Evolutionary conservation across 1,140 invertebrate species (phyloP).

Genomic region (Spodoptera litura): DNA sequence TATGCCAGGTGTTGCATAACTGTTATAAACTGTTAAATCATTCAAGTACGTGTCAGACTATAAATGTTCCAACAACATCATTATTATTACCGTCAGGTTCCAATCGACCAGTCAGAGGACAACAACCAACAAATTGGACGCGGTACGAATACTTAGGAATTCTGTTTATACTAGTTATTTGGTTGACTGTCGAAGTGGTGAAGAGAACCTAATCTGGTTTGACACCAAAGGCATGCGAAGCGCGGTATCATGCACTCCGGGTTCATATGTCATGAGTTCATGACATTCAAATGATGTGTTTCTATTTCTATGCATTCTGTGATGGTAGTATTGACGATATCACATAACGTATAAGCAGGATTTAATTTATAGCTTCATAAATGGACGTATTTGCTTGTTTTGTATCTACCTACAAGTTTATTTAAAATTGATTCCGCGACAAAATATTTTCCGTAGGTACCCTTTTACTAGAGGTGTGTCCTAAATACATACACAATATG

Average conservation of each 20-base stretch:
- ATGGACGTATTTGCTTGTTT: neutral
- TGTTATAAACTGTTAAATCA: constrained; percentile 17
- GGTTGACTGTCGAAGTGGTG: neutral
- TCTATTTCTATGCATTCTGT: neutral
- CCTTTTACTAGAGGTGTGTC: too few relatives aligned
- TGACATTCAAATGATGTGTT: neutral
- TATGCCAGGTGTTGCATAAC: constrained; percentile 1
- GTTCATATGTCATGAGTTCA: constrained; percentile 6
- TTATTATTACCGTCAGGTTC: constrained; percentile 21
- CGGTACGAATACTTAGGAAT: constrained; percentile 22
- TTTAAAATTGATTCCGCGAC: too few relatives aligned
- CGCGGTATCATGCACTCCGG: neutral
- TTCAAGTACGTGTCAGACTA: neutral
- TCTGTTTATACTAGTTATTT: constrained; percentile 8
- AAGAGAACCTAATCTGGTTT: constrained; percentile 13
- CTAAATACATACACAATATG: too few relatives aligned
- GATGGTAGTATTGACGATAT: neutral
- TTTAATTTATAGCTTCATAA: neutral
- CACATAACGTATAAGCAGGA: neutral
- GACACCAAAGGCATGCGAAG: neutral
- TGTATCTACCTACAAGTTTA: too few relatives aligned
- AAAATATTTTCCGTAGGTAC: too few relatives aligned
- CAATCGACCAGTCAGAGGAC: constrained; percentile 9
- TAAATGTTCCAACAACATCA: constrained; percentile 11
- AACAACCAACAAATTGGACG: constrained; percentile 32